Evolutionary conservation across 2,797 vertebrate genomes (phyloP), one percentile per base, ranked within the genome.

Genomic region (Sebastes trivittatus): DNA sequence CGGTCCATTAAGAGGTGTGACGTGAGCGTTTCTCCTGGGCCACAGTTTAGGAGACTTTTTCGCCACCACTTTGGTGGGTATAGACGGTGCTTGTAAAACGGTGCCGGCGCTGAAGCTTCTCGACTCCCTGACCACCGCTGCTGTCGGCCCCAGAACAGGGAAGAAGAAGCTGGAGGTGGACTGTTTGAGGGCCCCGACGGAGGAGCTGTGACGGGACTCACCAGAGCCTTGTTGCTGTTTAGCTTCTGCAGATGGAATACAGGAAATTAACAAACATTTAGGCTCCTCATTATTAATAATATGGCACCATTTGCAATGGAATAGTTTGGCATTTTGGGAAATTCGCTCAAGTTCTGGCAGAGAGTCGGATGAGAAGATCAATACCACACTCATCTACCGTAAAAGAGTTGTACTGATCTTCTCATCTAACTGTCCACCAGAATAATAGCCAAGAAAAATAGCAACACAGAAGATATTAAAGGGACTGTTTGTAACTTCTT

Each of bases 1-100:
- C 0, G 95, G 95, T 7, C 94, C 95, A 13, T 95, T 95, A 1
- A 96, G 80, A 0, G 96, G 96, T 0, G 96, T 96, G 65, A 96
- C 95, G 1, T 91, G 89, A 30, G 96, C 95, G 1, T 95, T 95
- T 72, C 95, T 94, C 84, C 90, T 94, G n/a, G 84, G 89, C 95
- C 95, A 96, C 22, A 93, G 88, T 78, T 96, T 96, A 1, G 95
- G 95, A 4, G 94, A 96, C 79, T 92, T 95, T 72, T 90, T 95
- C 20, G 83, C 77, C 1, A 66, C 55, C 7, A 54, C 74, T 87
- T 87, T 95, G 11, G 76, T 52, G 4, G 94, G 85, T 42, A 65
- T 16, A 3, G 89, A 80, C n/a, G 81, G 67, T 7, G 84, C 69
- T 7, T 90, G 92, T 42, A 88, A 85, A 54, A 90, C 60, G 0